phyloP scores from a whole-genome alignment of 1,140 invertebrate species.

The Gryllus bimaculatus region DNA sequence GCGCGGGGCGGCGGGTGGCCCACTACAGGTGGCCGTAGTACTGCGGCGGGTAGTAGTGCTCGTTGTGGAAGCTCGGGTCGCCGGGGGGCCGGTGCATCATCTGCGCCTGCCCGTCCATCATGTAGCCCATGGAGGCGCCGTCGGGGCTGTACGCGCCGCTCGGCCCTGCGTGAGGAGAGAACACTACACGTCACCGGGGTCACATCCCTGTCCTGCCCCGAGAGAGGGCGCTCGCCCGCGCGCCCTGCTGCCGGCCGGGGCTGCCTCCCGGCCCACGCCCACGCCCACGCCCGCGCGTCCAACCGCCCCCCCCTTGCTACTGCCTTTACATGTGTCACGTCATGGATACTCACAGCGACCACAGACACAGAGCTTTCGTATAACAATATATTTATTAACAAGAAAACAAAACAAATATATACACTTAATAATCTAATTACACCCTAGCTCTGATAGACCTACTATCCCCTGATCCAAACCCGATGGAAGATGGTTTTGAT shows the following conservation, averaged over 20 bases:
- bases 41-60: conserved; percentile 82
- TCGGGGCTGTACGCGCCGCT: conserved; percentile 92
- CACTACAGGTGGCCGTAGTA: conserved; percentile 81
- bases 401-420: no score
- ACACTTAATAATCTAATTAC: no score
- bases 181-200: conserved; percentile 59
- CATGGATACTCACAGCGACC: no score
- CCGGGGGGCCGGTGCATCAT: conserved; percentile 91
- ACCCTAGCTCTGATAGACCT: no score
- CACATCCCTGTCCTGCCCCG: conserved; percentile 26
- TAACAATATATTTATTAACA: no score
- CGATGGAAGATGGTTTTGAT: no score
- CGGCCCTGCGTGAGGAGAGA: conserved; percentile 80
- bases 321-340: no score
- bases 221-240: not conserved
- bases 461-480: no score
- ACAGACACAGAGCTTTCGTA: no score
- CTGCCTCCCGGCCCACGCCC: not conserved
- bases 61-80: conserved; percentile 81
- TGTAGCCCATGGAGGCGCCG: conserved; percentile 81
- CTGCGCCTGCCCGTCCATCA: conserved; percentile 89
- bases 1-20: not conserved
- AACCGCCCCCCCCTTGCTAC: no score
- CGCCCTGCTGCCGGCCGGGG: not conserved
- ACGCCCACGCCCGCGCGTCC: no score